These are phyloP conservation scores for Nanorana parkeri DNA, from an alignment of 2,113 vertebrate genomes.

Conservation along the genomic window DNA sequence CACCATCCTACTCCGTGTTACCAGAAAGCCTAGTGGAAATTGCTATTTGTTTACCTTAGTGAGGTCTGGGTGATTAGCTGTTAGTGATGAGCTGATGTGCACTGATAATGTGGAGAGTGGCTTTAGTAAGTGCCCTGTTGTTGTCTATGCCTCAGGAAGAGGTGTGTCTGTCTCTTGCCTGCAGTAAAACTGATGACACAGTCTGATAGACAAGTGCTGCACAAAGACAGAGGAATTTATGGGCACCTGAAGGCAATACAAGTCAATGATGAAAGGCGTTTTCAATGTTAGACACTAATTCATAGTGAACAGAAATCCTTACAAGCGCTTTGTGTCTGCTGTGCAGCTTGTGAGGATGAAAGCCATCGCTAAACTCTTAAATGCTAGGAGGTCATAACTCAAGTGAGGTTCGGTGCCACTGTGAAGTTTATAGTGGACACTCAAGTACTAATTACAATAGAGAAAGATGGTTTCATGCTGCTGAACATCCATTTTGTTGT, in stretches of 20 bases:
- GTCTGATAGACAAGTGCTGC: constrained; percentile 77
- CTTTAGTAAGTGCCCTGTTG: constrained; percentile 73
- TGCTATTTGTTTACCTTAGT: not conserved
- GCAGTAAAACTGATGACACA: constrained; percentile 78
- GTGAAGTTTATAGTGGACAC: constrained; percentile 61
- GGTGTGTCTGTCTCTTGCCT: constrained; percentile 75
- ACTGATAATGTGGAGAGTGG: constrained; percentile 65
- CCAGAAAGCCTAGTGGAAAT: constrained; percentile 55
- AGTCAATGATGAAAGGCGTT: constrained; percentile 73
- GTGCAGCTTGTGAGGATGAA: constrained; percentile 65
- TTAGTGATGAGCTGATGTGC: constrained; percentile 66
- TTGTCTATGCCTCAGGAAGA: constrained; percentile 74
- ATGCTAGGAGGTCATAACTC: constrained; percentile 64
- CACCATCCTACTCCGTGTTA: not conserved
- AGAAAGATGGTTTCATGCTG: constrained; percentile 22
- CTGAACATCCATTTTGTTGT: too few species aligned
- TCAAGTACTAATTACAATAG: constrained; percentile 55
- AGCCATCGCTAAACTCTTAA: constrained; percentile 63
- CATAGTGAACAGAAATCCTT: constrained; percentile 70
- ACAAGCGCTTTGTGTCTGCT: constrained; percentile 65
- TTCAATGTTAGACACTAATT: constrained; percentile 74
- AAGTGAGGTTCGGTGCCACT: constrained; percentile 62
- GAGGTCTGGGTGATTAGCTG: constrained; percentile 62
- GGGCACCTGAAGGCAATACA: constrained; percentile 77
- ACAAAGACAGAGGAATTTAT: constrained; percentile 76